phyloP scores from a whole-genome alignment of 2,888 invertebrate genomes.

The Zygogramma bicolorata region DNA sequence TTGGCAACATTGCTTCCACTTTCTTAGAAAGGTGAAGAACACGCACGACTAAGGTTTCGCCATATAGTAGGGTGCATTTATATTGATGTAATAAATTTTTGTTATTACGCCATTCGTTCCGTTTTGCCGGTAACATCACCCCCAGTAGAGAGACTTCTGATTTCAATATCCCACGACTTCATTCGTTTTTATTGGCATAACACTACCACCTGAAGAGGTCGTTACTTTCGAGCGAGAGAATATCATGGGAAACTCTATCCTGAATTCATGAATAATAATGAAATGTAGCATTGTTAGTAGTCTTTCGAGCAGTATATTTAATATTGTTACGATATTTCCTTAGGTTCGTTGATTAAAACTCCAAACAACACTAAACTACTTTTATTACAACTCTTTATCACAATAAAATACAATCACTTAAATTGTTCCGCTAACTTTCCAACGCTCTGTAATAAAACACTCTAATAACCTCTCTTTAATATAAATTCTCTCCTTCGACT shows the following conservation, averaged over 20 bases:
- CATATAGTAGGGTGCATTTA: background rate
- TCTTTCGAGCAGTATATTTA: too few species aligned
- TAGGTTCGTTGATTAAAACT: too few species aligned
- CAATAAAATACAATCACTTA: too few species aligned
- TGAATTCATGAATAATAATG: background rate
- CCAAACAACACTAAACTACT: too few species aligned
- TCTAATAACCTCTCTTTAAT: too few species aligned
- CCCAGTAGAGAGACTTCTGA: background rate
- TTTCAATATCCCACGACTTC: conserved; percentile 4
- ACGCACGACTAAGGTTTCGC: background rate
- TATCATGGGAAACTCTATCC: background rate
- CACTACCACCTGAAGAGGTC: conserved; percentile 1
- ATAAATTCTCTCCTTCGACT: too few species aligned
- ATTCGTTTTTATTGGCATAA: conserved; percentile 1
- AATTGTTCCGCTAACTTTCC: too few species aligned
- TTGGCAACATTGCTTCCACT: background rate
- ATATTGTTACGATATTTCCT: too few species aligned
- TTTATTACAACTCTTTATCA: too few species aligned
- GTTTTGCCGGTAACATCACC: background rate
- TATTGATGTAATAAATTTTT: background rate
- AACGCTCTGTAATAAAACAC: too few species aligned
- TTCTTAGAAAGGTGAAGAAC: background rate
- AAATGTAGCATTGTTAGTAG: too few species aligned
- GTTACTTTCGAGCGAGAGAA: background rate
- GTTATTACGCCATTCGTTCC: background rate